Percentiles rank a stretch among this genome's conserved stretches.
phyloP scores from a whole-genome alignment of 2,888 invertebrate species.

The Zhengitettix transpicula region DNA sequence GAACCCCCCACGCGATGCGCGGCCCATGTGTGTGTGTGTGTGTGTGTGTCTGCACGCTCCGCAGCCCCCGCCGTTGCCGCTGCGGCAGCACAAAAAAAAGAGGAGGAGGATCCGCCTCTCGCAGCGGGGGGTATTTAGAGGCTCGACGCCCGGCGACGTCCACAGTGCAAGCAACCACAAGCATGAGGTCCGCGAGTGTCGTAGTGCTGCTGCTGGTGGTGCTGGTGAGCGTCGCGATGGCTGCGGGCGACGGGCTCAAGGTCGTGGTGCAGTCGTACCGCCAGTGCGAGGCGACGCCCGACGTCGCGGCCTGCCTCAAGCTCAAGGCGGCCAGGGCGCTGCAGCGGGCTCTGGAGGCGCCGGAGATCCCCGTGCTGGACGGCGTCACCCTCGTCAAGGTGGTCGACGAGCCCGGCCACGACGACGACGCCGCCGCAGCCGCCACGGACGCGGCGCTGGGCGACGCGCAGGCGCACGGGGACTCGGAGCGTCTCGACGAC shows the following conservation, averaged over 20 bases:
- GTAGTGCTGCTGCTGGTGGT: too few relatives aligned
- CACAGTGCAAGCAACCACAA: too few relatives aligned
- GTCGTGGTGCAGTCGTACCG: not conserved
- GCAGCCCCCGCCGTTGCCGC: too few relatives aligned
- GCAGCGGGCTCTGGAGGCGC: conserved; percentile 1
- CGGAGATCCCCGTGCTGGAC: conserved; percentile 1
- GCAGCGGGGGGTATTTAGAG: too few relatives aligned
- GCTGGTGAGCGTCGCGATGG: too few relatives aligned
- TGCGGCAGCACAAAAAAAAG: too few relatives aligned
- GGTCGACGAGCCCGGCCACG: not conserved
- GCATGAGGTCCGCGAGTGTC: too few relatives aligned
- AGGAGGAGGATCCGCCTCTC: too few relatives aligned
- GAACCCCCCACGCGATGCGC: too few relatives aligned
- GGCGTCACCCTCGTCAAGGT: conserved; percentile 2
- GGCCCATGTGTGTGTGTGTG: too few relatives aligned
- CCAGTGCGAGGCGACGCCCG: conserved; percentile 1
- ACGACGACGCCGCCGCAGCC: not conserved
- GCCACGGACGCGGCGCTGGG: not conserved
- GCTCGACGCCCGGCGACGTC: too few relatives aligned
- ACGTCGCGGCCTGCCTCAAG: conserved; percentile 2
- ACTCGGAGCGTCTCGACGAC: not conserved
- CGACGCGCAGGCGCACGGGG: not conserved
- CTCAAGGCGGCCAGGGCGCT: conserved; percentile 1
- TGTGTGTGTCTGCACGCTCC: too few relatives aligned
- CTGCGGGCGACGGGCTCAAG: not conserved